Evolutionary conservation across 2,888 invertebrate species (phyloP).

Genomic region (Protula sp.): DNA sequence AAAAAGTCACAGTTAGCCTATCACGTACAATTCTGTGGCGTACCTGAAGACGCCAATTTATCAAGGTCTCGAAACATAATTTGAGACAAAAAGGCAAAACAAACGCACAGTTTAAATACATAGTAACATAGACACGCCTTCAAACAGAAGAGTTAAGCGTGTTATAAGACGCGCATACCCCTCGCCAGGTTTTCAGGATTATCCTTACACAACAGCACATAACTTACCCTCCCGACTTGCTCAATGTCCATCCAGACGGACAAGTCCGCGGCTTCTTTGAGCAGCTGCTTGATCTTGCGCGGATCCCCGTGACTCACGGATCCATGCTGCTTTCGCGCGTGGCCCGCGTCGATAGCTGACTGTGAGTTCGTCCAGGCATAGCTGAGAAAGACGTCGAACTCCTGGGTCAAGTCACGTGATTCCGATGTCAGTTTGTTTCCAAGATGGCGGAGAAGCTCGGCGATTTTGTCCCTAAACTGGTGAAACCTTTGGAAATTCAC

Average conservation of each 20-base stretch:
- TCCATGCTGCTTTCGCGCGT: conserved; percentile 26
- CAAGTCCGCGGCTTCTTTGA: conserved; percentile 38
- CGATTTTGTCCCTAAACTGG: conserved; percentile 34
- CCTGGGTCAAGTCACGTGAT: neutral
- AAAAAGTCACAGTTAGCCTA: no score
- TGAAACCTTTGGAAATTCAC: conserved; percentile 39
- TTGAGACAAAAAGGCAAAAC: no score
- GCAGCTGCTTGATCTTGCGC: conserved; percentile 37
- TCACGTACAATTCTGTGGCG: no score
- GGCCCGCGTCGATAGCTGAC: conserved; percentile 34
- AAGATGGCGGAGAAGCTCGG: conserved; percentile 30
- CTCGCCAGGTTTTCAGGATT: no score
- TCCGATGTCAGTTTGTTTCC: conserved; percentile 1
- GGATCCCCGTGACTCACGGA: conserved; percentile 49
- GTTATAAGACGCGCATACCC: no score
- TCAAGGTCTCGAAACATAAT: no score
- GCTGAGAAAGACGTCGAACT: conserved; percentile 38
- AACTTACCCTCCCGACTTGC: conserved; percentile 39
- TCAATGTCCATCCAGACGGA: conserved; percentile 49
- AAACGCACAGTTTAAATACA: no score
- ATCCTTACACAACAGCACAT: no score
- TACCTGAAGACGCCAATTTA: no score
- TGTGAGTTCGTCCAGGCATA: conserved; percentile 51
- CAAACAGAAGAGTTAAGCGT: no score
- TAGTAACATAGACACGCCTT: no score